Evolutionary conservation across 2,888 invertebrate genomes (phyloP).

Genomic region (Agonum fuliginosum): DNA sequence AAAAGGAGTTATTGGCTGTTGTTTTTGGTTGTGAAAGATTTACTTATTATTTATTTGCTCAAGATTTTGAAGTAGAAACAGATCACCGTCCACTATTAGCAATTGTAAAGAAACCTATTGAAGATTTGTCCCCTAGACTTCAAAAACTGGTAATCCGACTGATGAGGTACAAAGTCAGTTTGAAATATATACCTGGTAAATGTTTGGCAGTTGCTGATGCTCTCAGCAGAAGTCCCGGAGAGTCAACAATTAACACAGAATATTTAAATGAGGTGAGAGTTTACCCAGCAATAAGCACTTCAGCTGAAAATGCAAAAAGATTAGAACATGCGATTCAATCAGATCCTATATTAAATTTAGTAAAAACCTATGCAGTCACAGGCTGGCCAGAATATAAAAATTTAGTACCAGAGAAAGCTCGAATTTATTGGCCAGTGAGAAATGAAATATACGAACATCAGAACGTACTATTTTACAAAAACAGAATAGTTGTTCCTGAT

Average conservation of each 20-base stretch:
- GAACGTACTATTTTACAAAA: slow-evolving; percentile 48
- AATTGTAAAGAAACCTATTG: slow-evolving; percentile 63
- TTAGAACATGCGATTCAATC: slow-evolving; percentile 29
- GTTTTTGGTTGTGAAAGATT: slow-evolving; percentile 64
- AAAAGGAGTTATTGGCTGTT: slow-evolving; percentile 65
- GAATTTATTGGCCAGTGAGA: slow-evolving; percentile 45
- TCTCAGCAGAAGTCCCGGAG: slow-evolving; percentile 26
- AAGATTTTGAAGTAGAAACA: slow-evolving; percentile 60
- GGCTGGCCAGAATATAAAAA: slow-evolving; percentile 53
- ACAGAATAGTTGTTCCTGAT: slow-evolving; percentile 53
- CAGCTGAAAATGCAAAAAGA: slow-evolving; percentile 13
- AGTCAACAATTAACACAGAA: not conserved
- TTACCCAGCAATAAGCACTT: slow-evolving; percentile 2
- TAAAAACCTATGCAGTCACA: slow-evolving; percentile 37
- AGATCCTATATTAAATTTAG: slow-evolving; percentile 36
- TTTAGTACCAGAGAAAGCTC: slow-evolving; percentile 12
- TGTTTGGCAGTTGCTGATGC: slow-evolving; percentile 48
- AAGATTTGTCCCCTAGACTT: slow-evolving; percentile 62
- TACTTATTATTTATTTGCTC: slow-evolving; percentile 60
- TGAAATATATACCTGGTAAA: slow-evolving; percentile 61
- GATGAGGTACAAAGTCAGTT: slow-evolving; percentile 59
- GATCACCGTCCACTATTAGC: slow-evolving; percentile 63
- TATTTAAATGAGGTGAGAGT: slow-evolving; percentile 19
- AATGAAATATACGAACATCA: slow-evolving; percentile 43
- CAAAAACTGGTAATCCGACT: slow-evolving; percentile 62